Base-by-base conservation (phyloP, 2,888 invertebrate genomes). In the Scaptomyza flava region DNA sequence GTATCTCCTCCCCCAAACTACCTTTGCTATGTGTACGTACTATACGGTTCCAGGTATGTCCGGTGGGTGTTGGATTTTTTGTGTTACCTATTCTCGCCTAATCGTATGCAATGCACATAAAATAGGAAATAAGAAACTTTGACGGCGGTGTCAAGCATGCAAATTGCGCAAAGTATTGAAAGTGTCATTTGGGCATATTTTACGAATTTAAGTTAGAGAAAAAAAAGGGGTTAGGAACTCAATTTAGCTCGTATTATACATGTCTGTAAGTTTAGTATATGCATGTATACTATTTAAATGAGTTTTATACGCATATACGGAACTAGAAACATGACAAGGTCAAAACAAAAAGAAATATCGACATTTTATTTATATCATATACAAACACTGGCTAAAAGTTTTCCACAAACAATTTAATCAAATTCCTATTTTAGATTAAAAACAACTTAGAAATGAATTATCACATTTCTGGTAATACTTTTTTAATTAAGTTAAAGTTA, bases 151-250 rank as follows among this genome's bases (percentile, higher is more conserved):
- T 85, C 77, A 79, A 83, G 86, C 82, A 73, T 85, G 83, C 81
- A 82, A 85, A 82, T 85, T 82, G 79, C 83, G 51, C 53, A 53
- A 71, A 69, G 48, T 72, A 70, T 78, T 68, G 64, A 80, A 85
- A 85, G 83, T 82, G 82, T 82, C 82, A 85, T 83, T 80, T 76
- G 62, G 64, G 61, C 78, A 83, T 73, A 83, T 80, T 72, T 27
- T 68, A 65, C 38, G 58, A n/a, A 7, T 9, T 23, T 7, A 23
- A 6, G 31, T 41, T 23, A n/a, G 30, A 2, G 8, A 47, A 41
- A 38, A 3, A 23, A 5, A 5, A 9, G 6, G 6, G 9, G 2
- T 17, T 17, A 17, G 17, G 17, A 17, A 17, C 17, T 17, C 17
- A 1, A 17, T 17, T 17, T 17, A 17, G 17, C 17, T 17, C 17